Percentiles rank a stretch among this genome's conserved stretches.
Evolutionary conservation across 2,797 vertebrate species (phyloP).

Genomic region (Pipistrellus pygmaeus): DNA sequence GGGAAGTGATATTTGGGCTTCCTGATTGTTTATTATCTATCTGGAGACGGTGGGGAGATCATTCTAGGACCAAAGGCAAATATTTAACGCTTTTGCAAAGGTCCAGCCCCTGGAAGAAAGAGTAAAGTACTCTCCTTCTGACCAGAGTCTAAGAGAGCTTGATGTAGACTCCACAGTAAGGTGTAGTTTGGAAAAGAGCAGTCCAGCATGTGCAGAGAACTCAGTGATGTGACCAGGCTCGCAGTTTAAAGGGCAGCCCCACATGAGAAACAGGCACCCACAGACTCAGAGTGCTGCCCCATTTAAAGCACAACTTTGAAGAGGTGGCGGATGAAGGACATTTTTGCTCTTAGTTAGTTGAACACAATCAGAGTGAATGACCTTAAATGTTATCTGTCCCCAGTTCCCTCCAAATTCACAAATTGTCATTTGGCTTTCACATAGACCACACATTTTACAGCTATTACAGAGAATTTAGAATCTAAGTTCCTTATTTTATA

Average conservation of each 20-base stretch:
- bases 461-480: background rate
- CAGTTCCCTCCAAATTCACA: background rate
- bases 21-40: background rate
- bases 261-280: background rate
- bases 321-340: fast-evolving
- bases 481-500: background rate
- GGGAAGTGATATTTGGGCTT: background rate
- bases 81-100: background rate
- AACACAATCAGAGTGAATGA: background rate
- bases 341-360: background rate
- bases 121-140: background rate
- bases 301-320: background rate
- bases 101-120: background rate
- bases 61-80: background rate
- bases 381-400: background rate
- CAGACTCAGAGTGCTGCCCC: background rate
- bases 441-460: background rate
- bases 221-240: background rate
- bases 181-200: background rate
- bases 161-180: background rate
- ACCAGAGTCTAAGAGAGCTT: background rate
- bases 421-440: background rate
- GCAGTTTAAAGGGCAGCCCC: background rate
- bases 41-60: background rate
- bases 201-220: background rate